These are phyloP conservation scores for Pithys albifrons DNA, from an alignment of 2,113 vertebrate genomes.

Conservation along the genomic window DNA sequence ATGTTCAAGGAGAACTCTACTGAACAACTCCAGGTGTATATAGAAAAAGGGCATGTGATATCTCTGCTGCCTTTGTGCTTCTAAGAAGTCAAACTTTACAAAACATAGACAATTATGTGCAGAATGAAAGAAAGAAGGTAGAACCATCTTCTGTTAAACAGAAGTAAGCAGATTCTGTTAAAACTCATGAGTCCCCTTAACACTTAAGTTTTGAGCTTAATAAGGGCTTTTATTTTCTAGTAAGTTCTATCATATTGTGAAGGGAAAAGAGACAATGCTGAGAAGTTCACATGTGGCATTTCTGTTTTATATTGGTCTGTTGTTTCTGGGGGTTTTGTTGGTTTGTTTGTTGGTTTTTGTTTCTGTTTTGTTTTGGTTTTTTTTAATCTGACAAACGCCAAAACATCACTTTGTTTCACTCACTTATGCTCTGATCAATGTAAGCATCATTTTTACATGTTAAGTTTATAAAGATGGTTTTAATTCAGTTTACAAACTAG, in stretches of 20 bases:
- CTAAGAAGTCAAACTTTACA: background rate
- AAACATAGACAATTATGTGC: background rate
- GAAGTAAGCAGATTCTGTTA: background rate
- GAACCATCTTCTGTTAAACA: background rate
- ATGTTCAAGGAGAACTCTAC: background rate
- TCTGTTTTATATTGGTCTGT: background rate
- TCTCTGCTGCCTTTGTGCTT: background rate
- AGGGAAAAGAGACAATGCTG: background rate
- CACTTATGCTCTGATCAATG: background rate
- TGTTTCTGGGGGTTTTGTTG: background rate
- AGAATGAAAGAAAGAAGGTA: background rate
- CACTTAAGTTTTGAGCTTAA: background rate
- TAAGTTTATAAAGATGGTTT: background rate
- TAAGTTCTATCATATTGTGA: background rate
- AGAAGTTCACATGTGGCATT: background rate
- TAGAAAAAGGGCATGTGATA: background rate
- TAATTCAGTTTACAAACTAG: background rate
- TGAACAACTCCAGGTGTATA: background rate
- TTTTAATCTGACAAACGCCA: background rate
- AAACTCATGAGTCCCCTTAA: background rate
- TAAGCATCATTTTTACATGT: background rate
- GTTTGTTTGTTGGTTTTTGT: background rate
- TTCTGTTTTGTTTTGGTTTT: background rate
- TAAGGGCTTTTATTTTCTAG: background rate
- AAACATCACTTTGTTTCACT: background rate